Evolutionary conservation across 2,113 vertebrate genomes (phyloP).

Genomic region (Callipepla squamata): DNA sequence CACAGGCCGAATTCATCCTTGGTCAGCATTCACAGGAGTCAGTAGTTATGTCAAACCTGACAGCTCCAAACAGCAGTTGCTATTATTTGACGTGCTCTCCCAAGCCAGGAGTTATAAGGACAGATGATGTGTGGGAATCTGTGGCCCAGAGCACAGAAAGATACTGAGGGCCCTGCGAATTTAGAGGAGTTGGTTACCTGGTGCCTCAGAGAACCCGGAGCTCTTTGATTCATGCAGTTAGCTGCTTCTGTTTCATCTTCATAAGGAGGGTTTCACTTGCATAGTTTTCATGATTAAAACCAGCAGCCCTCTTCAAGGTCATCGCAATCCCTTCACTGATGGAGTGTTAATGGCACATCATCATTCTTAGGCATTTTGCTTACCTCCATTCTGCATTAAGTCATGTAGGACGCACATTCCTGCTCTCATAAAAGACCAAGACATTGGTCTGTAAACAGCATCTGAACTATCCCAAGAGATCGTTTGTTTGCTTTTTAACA

Average conservation of each 20-base stretch:
- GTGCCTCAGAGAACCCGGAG: neutral
- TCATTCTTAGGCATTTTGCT: neutral
- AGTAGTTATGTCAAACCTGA: neutral
- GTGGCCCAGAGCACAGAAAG: neutral
- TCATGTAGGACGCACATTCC: neutral
- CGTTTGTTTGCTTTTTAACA: conserved; percentile 52
- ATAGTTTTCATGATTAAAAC: neutral
- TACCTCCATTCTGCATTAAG: neutral
- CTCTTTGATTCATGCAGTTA: neutral
- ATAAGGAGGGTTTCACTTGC: neutral
- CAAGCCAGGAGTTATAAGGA: neutral
- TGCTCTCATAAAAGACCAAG: neutral
- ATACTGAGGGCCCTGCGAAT: neutral
- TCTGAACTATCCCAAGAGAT: conserved; percentile 20
- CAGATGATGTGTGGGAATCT: neutral
- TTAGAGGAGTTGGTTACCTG: neutral
- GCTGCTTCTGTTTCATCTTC: neutral
- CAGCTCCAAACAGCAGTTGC: neutral
- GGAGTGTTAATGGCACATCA: neutral
- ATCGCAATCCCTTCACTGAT: neutral
- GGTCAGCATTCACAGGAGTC: neutral
- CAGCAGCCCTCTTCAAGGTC: neutral
- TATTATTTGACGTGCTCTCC: neutral
- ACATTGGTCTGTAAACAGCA: conserved; percentile 7
- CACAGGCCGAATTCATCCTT: neutral